phyloP scores from a whole-genome alignment of 35 echinoderm and acorn worm species.

The Ophiothrix spiculata region DNA sequence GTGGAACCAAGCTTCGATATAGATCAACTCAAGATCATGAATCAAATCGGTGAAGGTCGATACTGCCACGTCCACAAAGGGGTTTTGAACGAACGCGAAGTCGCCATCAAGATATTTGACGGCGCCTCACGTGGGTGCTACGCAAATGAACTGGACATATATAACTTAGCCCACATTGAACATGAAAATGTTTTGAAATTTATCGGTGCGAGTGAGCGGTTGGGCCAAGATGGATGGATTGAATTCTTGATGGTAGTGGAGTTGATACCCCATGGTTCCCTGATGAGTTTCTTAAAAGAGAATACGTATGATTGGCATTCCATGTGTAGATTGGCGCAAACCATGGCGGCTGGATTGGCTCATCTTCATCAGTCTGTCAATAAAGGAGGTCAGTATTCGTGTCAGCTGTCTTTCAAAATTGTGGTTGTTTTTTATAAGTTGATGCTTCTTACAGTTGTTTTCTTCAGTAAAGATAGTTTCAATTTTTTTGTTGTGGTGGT shows the following conservation, averaged over 20 bases:
- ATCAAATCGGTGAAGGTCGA: slow-evolving; percentile 84
- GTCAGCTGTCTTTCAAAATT: no score
- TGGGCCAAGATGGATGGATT: slow-evolving; percentile 81
- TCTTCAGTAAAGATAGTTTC: no score
- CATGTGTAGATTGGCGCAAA: slow-evolving; percentile 93
- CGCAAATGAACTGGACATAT: slow-evolving; percentile 88
- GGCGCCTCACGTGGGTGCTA: slow-evolving; percentile 86
- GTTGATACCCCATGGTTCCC: slow-evolving; percentile 61
- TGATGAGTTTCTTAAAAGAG: slow-evolving; percentile 80
- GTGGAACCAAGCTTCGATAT: slow-evolving; percentile 82
- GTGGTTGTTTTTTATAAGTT: no score
- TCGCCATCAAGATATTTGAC: slow-evolving; percentile 89
- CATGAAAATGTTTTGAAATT: slow-evolving; percentile 77
- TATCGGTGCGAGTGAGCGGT: slow-evolving; percentile 66
- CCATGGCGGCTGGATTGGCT: slow-evolving; percentile 83
- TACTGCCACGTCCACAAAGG: slow-evolving; percentile 88
- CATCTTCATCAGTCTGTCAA: slow-evolving; percentile 82
- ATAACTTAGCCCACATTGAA: slow-evolving; percentile 61
- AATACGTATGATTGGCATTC: slow-evolving; percentile 89
- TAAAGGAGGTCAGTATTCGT: slow-evolving; percentile 70
- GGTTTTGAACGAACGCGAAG: slow-evolving; percentile 56
- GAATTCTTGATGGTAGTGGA: slow-evolving; percentile 87
- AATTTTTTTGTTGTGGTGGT: no score
- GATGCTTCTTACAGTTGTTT: no score
- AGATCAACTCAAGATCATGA: slow-evolving; percentile 84